Conservation (phyloP, 2,113 vertebrate genomes). For the Sander lucioperca region DNA sequence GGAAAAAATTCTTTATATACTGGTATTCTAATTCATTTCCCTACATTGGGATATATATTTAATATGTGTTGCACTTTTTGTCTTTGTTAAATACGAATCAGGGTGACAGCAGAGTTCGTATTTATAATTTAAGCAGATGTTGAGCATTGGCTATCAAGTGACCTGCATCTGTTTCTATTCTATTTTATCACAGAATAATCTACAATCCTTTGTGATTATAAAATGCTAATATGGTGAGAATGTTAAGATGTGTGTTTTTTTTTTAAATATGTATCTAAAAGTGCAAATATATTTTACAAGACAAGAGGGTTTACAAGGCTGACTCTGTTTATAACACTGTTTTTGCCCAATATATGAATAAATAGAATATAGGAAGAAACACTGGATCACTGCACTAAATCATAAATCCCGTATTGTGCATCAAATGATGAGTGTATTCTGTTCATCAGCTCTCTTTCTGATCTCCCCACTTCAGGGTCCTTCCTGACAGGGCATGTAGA, state of each 20-base stretch:
- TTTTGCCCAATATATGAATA: not conserved
- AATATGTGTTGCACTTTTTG: not conserved
- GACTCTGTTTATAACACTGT: not conserved
- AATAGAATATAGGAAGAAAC: not conserved
- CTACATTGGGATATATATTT: not conserved
- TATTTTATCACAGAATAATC: not conserved
- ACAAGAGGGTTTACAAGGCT: too few relatives aligned
- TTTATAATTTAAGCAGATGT: conserved; percentile 16
- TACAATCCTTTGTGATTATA: not conserved
- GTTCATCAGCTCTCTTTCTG: conserved; percentile 33
- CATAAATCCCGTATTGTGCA: not conserved
- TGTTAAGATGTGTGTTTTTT: not conserved
- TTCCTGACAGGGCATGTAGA: conserved; percentile 27
- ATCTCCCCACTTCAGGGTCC: conserved; percentile 43
- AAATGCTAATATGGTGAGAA: not conserved
- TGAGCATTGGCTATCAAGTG: not conserved
- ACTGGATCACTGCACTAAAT: not conserved
- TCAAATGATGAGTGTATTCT: not conserved
- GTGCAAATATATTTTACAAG: not conserved
- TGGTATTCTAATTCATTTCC: not conserved
- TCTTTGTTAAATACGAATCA: not conserved
- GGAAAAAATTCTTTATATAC: not conserved
- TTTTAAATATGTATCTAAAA: not conserved
- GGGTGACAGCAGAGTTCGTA: not conserved
- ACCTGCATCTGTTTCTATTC: not conserved